Base-by-base conservation (phyloP, 1,140 invertebrate species). In the Caerostris extrusa region DNA sequence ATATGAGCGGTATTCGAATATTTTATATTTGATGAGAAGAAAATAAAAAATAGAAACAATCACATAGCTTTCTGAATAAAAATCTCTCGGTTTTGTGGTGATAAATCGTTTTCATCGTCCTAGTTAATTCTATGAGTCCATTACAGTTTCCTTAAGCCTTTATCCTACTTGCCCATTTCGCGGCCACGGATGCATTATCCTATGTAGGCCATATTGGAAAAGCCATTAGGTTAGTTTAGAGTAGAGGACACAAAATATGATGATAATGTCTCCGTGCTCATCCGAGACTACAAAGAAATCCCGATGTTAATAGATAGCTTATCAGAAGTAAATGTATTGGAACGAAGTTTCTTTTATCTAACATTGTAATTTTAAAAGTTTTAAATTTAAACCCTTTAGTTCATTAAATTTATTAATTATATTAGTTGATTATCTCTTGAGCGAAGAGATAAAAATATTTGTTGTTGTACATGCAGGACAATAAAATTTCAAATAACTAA, bases 131-230 rank as follows among this genome's bases (percentile, higher is more conserved):
- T 5, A 14, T 2, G 34, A 12, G 10, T 12, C 34, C 71, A 77
- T 77, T 77, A 77, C 34, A 77, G 34, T 34, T 77, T 50, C 53
- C 34, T 77, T 53, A 12, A 12, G 50, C 12, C 7, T 50, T 77
- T 77, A 53, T 50, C 7, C 3, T 50, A 12, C 8, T 50, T 77
- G 71, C 53, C 34, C 7, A 77, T 14, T 34, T 5, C 34, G 12
- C 12, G 71, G 34, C 71, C 71, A 50, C 34, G 7, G 71, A 12
- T 34, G 50, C 71, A 77, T 77, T 77, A 50, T 53, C 71, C 8
- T 14, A 50, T 77, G 71, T 77, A 77, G 71, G 50, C 71, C 71
- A 50, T 77, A 77, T 77, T 77, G 71, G 71, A 53, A 77, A 77
- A 77, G 71, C 34, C 71, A 77, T 77, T 77, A 77, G 2, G 71